These are phyloP conservation scores for Invenusta paracnida DNA, from an alignment of 2,888 invertebrate genomes.

Conservation along the genomic window DNA sequence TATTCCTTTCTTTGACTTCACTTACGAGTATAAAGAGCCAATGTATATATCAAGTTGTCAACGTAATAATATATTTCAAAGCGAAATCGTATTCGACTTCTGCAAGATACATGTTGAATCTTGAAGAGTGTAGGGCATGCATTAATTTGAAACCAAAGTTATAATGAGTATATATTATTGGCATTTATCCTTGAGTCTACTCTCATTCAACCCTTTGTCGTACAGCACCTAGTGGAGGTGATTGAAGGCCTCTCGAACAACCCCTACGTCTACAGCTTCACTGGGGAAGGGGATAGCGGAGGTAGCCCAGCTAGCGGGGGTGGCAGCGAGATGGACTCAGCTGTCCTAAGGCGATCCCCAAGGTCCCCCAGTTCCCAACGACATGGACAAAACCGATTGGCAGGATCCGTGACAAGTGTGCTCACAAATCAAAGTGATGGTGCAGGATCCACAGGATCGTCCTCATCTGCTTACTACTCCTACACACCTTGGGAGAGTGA, in stretches of 20 bases:
- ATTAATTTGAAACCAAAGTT: too few relatives aligned
- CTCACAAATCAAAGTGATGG: not conserved
- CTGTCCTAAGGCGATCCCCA: too few relatives aligned
- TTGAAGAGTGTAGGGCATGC: too few relatives aligned
- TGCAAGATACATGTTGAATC: too few relatives aligned
- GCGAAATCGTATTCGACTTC: too few relatives aligned
- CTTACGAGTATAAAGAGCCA: too few relatives aligned
- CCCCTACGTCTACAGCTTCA: not conserved
- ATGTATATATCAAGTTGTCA: too few relatives aligned
- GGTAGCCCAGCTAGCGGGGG: not conserved
- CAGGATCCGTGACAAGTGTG: not conserved
- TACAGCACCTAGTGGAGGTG: not conserved
- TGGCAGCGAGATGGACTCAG: not conserved
- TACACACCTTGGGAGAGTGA: constrained; percentile 17
- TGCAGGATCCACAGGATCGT: not conserved
- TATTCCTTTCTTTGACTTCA: too few relatives aligned
- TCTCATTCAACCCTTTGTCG: too few relatives aligned
- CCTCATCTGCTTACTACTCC: not conserved
- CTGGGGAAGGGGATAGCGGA: not conserved
- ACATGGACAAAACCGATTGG: not conserved
- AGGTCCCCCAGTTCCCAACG: not conserved
- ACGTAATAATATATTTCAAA: too few relatives aligned
- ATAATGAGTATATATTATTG: too few relatives aligned
- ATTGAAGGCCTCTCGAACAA: constrained; percentile 1
- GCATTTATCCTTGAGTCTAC: too few relatives aligned